Conservation (phyloP, 2,888 invertebrate genomes). For the Acronicta alni region DNA sequence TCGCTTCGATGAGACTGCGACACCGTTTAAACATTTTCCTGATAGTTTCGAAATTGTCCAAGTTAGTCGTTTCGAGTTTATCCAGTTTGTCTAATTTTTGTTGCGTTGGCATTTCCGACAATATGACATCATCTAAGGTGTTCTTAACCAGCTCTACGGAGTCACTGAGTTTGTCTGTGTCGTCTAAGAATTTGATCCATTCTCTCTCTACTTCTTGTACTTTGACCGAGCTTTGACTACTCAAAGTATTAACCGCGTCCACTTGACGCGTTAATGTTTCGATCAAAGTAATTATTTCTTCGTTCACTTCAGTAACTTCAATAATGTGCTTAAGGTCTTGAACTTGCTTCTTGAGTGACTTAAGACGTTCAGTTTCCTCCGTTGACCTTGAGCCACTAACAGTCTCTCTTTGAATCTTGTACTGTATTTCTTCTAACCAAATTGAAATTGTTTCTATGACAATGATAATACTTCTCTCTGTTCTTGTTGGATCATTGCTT, state of each 20-base stretch:
- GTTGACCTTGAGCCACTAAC: conserved; percentile 64
- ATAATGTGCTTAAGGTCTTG: conserved; percentile 90
- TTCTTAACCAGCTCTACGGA: conserved; percentile 85
- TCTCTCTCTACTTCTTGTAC: conserved; percentile 90
- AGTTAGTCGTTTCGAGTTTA: conserved; percentile 91
- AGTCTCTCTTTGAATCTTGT: conserved; percentile 90
- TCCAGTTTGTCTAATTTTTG: conserved; percentile 92
- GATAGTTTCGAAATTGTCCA: conserved; percentile 90
- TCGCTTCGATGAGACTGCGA: conserved; percentile 91
- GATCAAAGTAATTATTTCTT: conserved; percentile 91
- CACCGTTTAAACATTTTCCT: conserved; percentile 90
- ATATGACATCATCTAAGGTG: conserved; percentile 87
- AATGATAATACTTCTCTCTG: conserved; percentile 92
- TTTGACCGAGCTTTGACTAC: conserved; percentile 77
- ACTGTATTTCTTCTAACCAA: conserved; percentile 96
- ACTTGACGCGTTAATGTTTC: conserved; percentile 91
- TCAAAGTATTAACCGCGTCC: conserved; percentile 91
- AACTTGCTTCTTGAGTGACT: conserved; percentile 87
- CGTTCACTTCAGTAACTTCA: conserved; percentile 91
- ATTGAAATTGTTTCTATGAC: conserved; percentile 95
- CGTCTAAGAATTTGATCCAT: conserved; percentile 92
- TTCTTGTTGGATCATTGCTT: conserved; percentile 87
- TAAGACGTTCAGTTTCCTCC: conserved; percentile 74
- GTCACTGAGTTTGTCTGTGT: conserved; percentile 89
- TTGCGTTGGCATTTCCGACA: conserved; percentile 91